phyloP scores from a whole-genome alignment of 2,888 invertebrate species.

The Mantis religiosa region DNA sequence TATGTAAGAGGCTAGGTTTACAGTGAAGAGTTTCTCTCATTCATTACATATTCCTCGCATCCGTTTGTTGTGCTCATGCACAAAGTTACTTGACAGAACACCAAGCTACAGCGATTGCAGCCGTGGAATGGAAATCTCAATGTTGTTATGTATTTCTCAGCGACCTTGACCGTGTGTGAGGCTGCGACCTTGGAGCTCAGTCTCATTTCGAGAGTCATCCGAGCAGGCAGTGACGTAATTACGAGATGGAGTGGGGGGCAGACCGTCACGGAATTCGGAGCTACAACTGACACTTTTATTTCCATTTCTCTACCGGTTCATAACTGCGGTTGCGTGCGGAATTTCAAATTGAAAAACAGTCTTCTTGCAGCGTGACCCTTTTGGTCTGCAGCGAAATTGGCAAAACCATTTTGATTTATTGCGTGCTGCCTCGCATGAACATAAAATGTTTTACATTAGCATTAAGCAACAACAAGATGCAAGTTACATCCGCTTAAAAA shows the following conservation, averaged over 20 bases:
- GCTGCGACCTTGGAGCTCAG: not conserved
- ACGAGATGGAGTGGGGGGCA: not conserved
- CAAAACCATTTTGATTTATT: not conserved
- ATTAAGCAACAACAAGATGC: not conserved
- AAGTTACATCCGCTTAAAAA: too few relatives aligned
- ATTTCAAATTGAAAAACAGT: not conserved
- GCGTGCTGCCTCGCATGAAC: not conserved
- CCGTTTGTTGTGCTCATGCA: too few relatives aligned
- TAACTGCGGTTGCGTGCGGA: not conserved
- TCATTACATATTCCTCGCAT: too few relatives aligned
- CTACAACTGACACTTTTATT: not conserved
- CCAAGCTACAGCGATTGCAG: too few relatives aligned
- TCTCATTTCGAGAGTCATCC: not conserved
- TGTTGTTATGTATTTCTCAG: not conserved
- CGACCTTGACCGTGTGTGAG: not conserved
- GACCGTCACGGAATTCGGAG: not conserved
- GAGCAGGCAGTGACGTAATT: not conserved
- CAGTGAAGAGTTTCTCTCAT: too few relatives aligned
- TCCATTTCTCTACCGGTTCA: not conserved
- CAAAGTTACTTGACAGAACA: too few relatives aligned
- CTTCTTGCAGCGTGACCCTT: not conserved
- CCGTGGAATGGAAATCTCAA: not conserved
- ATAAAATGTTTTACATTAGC: not conserved
- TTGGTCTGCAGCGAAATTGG: not conserved
- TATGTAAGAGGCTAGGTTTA: too few relatives aligned